Evolutionary conservation across 2,797 vertebrate genomes (phyloP), one percentile per base, ranked within the genome.

Genomic region (Xenopus petersii): DNA sequence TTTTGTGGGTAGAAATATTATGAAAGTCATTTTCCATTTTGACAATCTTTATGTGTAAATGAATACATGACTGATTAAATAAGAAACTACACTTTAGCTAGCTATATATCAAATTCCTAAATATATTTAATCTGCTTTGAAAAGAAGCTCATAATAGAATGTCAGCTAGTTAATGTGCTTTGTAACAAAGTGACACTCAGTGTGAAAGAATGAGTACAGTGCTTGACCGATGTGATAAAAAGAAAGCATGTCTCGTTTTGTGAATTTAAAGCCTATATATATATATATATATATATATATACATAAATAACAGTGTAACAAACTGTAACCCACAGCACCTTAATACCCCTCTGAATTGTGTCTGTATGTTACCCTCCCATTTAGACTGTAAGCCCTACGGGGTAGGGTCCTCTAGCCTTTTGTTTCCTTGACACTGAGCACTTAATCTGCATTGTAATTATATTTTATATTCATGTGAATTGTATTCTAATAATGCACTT

Each of bases 221-320:
- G 61, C 67, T 75, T 70, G 74, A 70, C 67, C 60, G 11, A 46
- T 33, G 26, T 49, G 61, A 75, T 58, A 62, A 75, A 54, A 75
- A 75, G 58, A 63, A 62, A 33, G 26, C 13, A 75, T 58, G 51
- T 26, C 62, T 58, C 70, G 60, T 75, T 70, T 60, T 70, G 47
- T 69, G 58, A 58, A 60, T 55, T 24, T 75, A 26, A 56, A 63
- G 61, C 21, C 60, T 64, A 59, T 51, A 21, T 21, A 21, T 21
- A 21, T 21, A 64, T 70, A 64, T 58, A 75, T 70, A 21, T 21
- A 21, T 21, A 21, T 21, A 21, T 21, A 21, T 21, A 21, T 21
- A 21, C 1, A 21, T 21, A 21, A 1, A 21, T 21, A 21, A 21
- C 21, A 21, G 21, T 21, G 21, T 21, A 21, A 21, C 21, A 21